phyloP scores from a whole-genome alignment of 2,113 vertebrate genomes.

The Brachirus orientalis region DNA sequence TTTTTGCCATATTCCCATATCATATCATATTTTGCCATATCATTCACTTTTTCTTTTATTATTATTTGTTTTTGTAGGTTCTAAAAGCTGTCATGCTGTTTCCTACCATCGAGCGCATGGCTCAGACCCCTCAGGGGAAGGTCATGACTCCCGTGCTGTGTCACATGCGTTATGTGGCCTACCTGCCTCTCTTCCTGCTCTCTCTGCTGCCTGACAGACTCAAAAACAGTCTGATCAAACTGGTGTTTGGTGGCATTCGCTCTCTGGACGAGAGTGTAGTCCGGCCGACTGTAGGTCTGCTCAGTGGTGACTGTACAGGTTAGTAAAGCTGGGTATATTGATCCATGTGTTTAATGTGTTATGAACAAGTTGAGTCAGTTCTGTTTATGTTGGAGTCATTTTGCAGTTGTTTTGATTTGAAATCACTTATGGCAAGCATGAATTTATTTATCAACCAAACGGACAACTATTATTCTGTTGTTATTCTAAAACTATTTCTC shows the following conservation, averaged over 20 bases:
- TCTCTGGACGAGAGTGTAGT: slow-evolving; percentile 72
- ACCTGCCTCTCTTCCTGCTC: slow-evolving; percentile 87
- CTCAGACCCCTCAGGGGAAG: slow-evolving; percentile 88
- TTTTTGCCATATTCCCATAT: too few relatives aligned
- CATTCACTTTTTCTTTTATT: neutral
- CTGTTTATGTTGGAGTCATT: neutral
- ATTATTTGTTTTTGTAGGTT: slow-evolving; percentile 83
- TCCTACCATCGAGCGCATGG: slow-evolving; percentile 95
- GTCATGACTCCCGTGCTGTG: slow-evolving; percentile 90
- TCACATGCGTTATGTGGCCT: slow-evolving; percentile 87
- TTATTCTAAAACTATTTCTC: too few relatives aligned
- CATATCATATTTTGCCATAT: too few relatives aligned
- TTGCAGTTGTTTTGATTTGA: neutral
- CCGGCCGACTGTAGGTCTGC: slow-evolving; percentile 74
- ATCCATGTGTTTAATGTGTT: neutral
- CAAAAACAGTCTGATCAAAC: slow-evolving; percentile 80
- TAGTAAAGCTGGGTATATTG: slow-evolving; percentile 46
- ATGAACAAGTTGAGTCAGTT: too few relatives aligned
- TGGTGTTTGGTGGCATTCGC: slow-evolving; percentile 69
- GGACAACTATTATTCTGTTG: too few relatives aligned
- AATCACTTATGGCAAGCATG: too few relatives aligned
- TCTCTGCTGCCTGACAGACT: slow-evolving; percentile 87
- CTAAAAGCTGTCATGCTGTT: slow-evolving; percentile 90
- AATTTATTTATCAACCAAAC: too few relatives aligned
- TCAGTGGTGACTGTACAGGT: slow-evolving; percentile 91